These are phyloP conservation scores for Lophotis ruficrista DNA, from an alignment of 2,113 vertebrate species.

Conservation along the genomic window DNA sequence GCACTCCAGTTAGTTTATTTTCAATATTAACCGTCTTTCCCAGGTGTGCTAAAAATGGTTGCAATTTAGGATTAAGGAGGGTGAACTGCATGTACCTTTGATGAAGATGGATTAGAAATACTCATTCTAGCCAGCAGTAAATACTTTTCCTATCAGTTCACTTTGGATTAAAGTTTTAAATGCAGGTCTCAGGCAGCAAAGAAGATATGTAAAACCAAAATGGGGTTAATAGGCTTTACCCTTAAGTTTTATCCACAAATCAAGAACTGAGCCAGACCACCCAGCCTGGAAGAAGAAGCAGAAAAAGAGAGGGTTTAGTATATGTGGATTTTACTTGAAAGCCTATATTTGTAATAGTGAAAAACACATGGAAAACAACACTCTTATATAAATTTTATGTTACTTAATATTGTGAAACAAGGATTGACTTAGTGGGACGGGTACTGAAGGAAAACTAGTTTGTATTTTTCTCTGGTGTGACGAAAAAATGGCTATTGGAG, in stretches of 20 bases:
- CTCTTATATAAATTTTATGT: neutral
- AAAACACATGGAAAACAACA: neutral
- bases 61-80: neutral
- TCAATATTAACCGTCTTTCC: neutral
- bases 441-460: neutral
- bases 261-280: neutral
- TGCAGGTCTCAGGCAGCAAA: neutral
- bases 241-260: neutral
- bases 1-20: neutral
- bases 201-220: neutral
- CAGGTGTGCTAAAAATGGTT: neutral
- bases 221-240: neutral
- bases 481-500: neutral
- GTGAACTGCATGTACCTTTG: neutral
- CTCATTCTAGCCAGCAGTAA: neutral
- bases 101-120: neutral
- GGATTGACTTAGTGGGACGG: neutral
- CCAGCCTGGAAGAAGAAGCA: neutral
- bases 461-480: neutral
- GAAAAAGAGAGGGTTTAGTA: neutral
- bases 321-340: neutral
- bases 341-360: neutral
- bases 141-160: neutral
- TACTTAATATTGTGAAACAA: neutral
- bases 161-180: neutral